phyloP scores from a whole-genome alignment of 2,888 invertebrate genomes.

The Ditula angustiorana region DNA sequence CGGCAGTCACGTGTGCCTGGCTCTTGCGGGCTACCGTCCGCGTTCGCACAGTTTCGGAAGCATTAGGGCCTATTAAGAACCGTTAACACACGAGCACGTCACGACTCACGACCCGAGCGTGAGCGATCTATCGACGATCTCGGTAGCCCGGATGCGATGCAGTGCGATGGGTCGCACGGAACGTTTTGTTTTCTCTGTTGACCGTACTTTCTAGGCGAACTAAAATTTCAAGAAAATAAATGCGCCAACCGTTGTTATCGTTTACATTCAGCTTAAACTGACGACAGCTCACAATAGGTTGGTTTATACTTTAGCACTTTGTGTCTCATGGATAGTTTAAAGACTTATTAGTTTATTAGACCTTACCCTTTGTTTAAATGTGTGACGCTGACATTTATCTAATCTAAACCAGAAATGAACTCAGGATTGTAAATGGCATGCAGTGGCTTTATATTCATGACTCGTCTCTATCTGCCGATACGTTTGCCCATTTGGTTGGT shows the following conservation, averaged over 20 bases:
- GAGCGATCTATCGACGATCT: slow-evolving; percentile 82
- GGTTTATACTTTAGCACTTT: no score
- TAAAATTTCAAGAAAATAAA: background rate
- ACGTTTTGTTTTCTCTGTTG: slow-evolving; percentile 56
- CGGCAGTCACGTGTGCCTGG: slow-evolving; percentile 75
- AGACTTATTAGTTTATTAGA: background rate
- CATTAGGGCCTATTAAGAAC: slow-evolving; percentile 85
- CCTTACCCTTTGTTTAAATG: slow-evolving; percentile 16
- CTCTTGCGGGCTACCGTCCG: slow-evolving; percentile 77
- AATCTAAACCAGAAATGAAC: slow-evolving; percentile 38
- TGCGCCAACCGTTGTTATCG: no score
- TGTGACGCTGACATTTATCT: slow-evolving; percentile 36
- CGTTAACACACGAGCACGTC: slow-evolving; percentile 82
- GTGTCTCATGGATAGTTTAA: background rate
- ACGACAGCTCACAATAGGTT: background rate
- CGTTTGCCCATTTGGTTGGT: slow-evolving; percentile 29
- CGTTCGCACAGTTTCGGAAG: slow-evolving; percentile 86
- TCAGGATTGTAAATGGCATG: slow-evolving; percentile 25
- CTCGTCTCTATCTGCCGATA: slow-evolving; percentile 26
- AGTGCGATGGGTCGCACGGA: slow-evolving; percentile 74
- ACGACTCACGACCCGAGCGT: slow-evolving; percentile 80
- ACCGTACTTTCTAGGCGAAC: slow-evolving; percentile 42
- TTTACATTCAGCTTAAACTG: no score
- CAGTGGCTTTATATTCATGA: slow-evolving; percentile 32
- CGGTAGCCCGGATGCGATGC: slow-evolving; percentile 70